Conservation (phyloP, 2,113 vertebrate genomes). For the Lophura nycthemera region DNA sequence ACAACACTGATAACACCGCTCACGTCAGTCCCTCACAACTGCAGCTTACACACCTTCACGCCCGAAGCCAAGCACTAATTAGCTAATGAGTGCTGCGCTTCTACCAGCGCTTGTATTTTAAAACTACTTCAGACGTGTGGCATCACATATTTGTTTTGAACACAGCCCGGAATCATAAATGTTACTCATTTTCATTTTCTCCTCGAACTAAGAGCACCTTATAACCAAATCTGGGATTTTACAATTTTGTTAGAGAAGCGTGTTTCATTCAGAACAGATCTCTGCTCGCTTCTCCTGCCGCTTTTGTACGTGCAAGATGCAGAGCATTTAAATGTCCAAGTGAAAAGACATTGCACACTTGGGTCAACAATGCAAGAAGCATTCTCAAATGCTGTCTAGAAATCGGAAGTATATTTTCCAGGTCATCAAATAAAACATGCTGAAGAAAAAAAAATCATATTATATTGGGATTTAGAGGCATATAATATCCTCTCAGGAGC, state of each 20-base stretch:
- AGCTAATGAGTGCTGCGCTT: neutral
- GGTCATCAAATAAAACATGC: neutral
- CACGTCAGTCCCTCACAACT: neutral
- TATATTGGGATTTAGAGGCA: neutral
- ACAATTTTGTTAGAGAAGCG: neutral
- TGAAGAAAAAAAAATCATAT: neutral
- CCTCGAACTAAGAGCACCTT: neutral
- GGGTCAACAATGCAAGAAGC: neutral
- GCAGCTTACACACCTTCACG: neutral
- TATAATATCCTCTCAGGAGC: neutral
- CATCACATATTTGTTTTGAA: neutral
- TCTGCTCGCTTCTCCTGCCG: neutral
- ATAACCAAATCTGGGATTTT: neutral
- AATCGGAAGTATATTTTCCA: neutral
- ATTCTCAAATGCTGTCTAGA: neutral
- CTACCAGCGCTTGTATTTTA: neutral
- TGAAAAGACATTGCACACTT: neutral
- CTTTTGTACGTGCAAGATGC: neutral
- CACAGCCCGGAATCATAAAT: neutral
- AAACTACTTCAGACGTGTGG: neutral
- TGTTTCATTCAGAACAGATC: neutral
- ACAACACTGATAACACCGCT: neutral
- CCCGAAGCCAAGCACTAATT: neutral
- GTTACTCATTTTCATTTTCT: neutral
- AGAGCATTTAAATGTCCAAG: neutral